Base-by-base conservation (phyloP, 2,113 vertebrate genomes). In the Prionailurus bengalensis region DNA sequence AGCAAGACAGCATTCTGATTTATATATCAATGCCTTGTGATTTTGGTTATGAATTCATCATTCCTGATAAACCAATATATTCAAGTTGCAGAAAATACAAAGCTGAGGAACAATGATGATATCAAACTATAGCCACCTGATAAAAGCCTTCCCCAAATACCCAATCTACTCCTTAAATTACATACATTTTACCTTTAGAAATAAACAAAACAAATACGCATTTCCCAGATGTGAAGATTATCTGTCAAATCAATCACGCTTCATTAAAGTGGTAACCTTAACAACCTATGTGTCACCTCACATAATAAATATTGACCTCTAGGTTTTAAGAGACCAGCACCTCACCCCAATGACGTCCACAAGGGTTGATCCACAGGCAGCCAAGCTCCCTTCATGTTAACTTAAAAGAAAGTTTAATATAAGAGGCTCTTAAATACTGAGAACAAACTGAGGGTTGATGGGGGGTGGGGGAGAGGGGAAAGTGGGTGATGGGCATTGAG, bases 41-140 rank as follows among this genome's bases (percentile, higher is more conserved):
- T 65, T 76, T 71, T 91, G 29, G 29, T 96, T 85, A 88, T 58
- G 66, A 96, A 81, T 23, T 92, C 17, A 58, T 93, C 42, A 58
- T 74, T 84, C 39, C 88, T 93, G 45, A 92, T 39, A 70, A 91
- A 90, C 27, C 31, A 63, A 90, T 73, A 92, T 8, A 79, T 73
- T 94, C 23, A 66, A 73, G 53, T 89, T 94, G 95, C n/a, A 92
- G 48, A 94, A 96, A 95, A 2, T 25, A 25, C 39, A 95, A 85
- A 73, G 80, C 14, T 2, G 29, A 91, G n/a, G 3, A 97, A 74
- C 65, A 87, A 58, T 76, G 51, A 79, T 36, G 21, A n/a, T 29
- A 73, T 83, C 83, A 90, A 91, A 76, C 39, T 17, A 88, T 4
- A 96, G 55, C 12, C 55, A 79, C 45, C 55, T 86, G 21, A 96